Base-by-base conservation (phyloP, 2,113 vertebrate species). In the Sus scrofa region DNA sequence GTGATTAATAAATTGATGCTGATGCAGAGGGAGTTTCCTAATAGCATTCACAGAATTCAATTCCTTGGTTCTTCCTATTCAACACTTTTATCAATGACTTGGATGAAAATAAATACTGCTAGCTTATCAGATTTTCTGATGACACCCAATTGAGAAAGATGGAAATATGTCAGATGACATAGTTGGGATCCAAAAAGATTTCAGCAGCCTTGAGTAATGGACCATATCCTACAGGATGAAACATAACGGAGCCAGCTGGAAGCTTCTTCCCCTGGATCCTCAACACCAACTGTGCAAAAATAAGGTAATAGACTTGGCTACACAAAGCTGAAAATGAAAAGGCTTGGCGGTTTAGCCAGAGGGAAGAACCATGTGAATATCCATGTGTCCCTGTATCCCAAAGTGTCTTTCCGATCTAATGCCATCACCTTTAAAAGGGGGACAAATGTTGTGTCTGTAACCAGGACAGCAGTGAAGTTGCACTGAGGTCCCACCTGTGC, bases 11-110 rank as follows among this genome's bases (percentile, higher is more conserved):
- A 81, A 93, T 3, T 63, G 65, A 62, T 65, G 8, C 82, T 37
- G 18, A 54, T 13, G 6, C 58, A 32, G 44, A n/a, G 4, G 67
- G 85, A 87, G 34, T 52, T 92, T 70, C 9, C 58, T 65, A 71
- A 84, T 0, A 30, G 74, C 84, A 37, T 86, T 37, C 56, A 18
- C 26, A 87, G 78, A 63, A 50, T 73, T 67, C 65, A 19, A n/a
- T 73, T 39, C 63, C 50, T 60, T 30, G 39, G 37, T 26, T 88
- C 52, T 79, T 74, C 67, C 62, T 39, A 54, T 1, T 77, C 75
- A 58, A 67, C 88, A 65, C 91, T 88, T 97, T 92, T 77, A 91
- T 93, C 95, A 92, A 86, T 92, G 93, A 94, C 85, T 90, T 95
- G 60, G 71, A 62, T 73, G 81, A 81, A 88, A 91, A 83, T 65